Conservation (phyloP, 2,113 vertebrate species). For the Dromiciops gliroides region DNA sequence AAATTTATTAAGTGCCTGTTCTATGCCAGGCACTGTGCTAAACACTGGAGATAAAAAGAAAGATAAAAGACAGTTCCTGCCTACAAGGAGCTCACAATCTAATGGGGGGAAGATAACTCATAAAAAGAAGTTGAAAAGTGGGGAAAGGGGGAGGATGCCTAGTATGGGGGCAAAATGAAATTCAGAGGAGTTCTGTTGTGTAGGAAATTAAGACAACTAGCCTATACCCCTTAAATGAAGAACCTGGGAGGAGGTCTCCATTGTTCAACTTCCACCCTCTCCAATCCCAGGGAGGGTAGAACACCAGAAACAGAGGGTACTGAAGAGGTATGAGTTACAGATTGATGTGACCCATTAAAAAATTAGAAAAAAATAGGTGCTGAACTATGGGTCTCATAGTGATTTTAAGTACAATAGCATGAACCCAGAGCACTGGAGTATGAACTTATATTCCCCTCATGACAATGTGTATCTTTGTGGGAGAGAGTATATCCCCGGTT, state of each 20-base stretch:
- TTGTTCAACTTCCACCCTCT: neutral
- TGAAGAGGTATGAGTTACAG: neutral
- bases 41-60: neutral
- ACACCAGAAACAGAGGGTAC: neutral
- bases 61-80: neutral
- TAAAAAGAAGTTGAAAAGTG: neutral
- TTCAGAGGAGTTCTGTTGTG: neutral
- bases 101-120: neutral
- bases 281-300: neutral
- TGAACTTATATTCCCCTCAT: neutral
- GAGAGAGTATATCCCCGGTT: neutral
- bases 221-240: neutral
- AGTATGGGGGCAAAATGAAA: neutral
- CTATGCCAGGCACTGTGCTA: neutral
- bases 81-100: neutral
- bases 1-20: neutral
- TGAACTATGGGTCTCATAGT: neutral
- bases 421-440: neutral
- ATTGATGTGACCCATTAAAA: neutral
- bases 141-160: neutral
- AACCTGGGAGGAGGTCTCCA: neutral
- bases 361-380: neutral
- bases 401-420: neutral
- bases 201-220: neutral
- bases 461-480: neutral